Base-by-base conservation (phyloP, 2,888 invertebrate genomes). In the Eurytoma californica region DNA sequence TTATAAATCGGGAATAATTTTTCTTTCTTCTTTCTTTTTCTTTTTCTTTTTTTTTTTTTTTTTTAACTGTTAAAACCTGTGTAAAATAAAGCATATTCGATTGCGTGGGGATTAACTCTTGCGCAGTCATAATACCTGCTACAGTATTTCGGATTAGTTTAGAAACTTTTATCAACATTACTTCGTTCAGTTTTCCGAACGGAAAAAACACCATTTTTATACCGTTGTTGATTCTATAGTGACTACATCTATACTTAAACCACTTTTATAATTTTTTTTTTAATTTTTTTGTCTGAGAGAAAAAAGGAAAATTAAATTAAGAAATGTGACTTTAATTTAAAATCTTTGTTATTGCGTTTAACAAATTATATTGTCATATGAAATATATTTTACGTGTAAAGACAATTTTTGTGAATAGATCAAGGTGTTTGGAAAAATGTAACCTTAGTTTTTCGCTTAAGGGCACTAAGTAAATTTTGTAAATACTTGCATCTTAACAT, bases 61-160 rank as follows among this genome's bases (percentile, higher is more conserved):
- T 84, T 83, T 67, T 66, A 63, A 72, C 72, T 80, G 69, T 78
- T 76, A 73, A 67, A 85, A 83, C 79, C 75, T 79, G 82, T 87
- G 84, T 87, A 87, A 86, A 86, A 74, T 79, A 81, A 85, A 86
- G 84, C 80, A 83, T 86, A 84, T 84, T 82, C 82, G 83, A 85
- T 84, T 85, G 84, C 80, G 83, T 85, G 86, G 84, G 85, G 86
- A 85, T 86, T 85, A 39, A 87, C 84, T 86, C 84, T 85, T 86
- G 87, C 84, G 85, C 88, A 87, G 88, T 89, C 87, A 87, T 87
- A 87, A 89, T 89, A 89, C 89, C 90, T 90, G 87, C 85, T 89
- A 85, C 90, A 90, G 90, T 90, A 90, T 90, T 90, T 89, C 86
- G 85, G 85, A 88, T 87, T 89, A 90, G 89, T 86, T 84, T 88